Conservation (phyloP, 2,888 invertebrate species). For the Bombylius major region DNA sequence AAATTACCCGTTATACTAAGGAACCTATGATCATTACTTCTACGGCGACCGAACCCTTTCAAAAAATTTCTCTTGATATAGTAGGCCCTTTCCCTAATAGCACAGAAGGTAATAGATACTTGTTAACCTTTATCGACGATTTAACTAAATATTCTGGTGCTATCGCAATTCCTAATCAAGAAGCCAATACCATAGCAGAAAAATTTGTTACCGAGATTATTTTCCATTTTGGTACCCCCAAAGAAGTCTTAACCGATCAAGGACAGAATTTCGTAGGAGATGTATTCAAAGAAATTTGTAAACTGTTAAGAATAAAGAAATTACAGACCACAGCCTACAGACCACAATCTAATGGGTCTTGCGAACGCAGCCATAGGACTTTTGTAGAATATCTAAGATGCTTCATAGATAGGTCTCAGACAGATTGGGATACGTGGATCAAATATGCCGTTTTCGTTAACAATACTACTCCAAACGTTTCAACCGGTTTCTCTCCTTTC, state of each 20-base stretch:
- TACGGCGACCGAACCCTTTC: constrained; percentile 13
- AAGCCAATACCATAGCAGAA: constrained; percentile 24
- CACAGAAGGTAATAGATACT: constrained; percentile 17
- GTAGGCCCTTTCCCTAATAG: constrained; percentile 20
- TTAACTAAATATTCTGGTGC: constrained; percentile 21
- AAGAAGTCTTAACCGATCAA: not conserved
- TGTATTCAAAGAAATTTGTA: not conserved
- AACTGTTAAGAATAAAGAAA: not conserved
- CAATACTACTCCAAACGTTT: not conserved
- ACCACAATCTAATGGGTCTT: not conserved
- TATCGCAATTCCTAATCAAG: constrained; percentile 20
- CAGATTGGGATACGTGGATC: no score
- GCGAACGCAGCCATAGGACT: not conserved
- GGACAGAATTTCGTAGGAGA: not conserved
- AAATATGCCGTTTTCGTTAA: not conserved
- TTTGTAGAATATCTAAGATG: not conserved
- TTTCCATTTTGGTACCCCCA: not conserved
- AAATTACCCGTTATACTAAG: constrained; percentile 13
- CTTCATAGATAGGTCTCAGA: no score
- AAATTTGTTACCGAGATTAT: not conserved
- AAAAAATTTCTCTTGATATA: constrained; percentile 22
- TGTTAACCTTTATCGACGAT: constrained; percentile 20
- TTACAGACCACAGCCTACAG: not conserved
- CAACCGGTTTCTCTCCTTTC: not conserved
- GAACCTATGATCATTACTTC: not conserved